Evolutionary conservation across 2,888 invertebrate genomes (phyloP), one percentile per base, ranked within the genome.

Genomic region (Drosophila crucigera): DNA sequence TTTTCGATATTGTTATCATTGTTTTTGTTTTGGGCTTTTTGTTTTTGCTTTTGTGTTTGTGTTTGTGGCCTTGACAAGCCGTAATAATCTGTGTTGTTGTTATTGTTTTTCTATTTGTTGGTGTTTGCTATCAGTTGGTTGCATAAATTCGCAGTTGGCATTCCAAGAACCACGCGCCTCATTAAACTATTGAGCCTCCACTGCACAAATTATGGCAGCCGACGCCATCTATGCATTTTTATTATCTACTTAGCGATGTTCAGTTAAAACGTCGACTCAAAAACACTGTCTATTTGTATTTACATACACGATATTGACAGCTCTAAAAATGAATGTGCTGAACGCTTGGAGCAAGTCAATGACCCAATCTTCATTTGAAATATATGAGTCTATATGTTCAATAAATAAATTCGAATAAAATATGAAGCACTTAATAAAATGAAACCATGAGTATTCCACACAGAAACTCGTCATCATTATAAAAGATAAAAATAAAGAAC

Each of bases 131-230:
- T 58, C 52, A 58, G 66, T 67, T 72, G 80, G 66, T 61, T 72
- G 80, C 67, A 77, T 78, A 78, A 78, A 77, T 68, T 62, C 33
- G 77, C 68, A 61, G 81, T 80, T 78, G 68, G 59, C 64, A 78
- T 78, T 62, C 78, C 54, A 43, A 60, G 59, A 43, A 71, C 67
- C 60, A 61, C 70, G 54, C 67, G 63, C 10, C 65, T 43, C 60
- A 78, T 68, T 65, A 68, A 68, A 41, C 67, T 60, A 76, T 60
- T 43, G 30, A 43, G 30, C 31, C 37, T 47, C 25, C 28, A 59
- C n/a, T 35, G n/a, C 39, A 59, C 47, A 61, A 59, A 54, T 77
- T 58, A 69, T 80, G 77, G 68, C 67, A 54, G 31, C 37, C 37
- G 61, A 31, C n/a, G 62, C 49, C 49, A 59, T 52, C 73, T 61